Evolutionary conservation across 2,113 vertebrate genomes (phyloP).

Genomic region (Crotophaga sulcirostris): DNA sequence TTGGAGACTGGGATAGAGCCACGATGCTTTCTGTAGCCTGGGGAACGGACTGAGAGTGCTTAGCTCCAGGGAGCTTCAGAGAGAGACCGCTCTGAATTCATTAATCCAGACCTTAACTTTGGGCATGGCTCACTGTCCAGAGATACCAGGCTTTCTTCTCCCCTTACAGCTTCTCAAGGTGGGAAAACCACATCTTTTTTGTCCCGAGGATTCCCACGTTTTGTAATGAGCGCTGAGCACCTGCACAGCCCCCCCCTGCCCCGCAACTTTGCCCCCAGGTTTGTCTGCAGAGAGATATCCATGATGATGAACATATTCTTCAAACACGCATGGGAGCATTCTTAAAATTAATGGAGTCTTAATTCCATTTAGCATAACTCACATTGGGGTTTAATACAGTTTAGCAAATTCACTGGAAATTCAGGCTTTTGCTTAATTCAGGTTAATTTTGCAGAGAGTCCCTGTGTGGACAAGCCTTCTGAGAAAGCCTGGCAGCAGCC

Average conservation of each 20-base stretch:
- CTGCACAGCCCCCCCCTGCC: too few relatives aligned
- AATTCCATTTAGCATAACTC: neutral
- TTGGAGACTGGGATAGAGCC: neutral
- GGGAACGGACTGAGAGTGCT: neutral
- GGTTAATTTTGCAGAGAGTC: neutral
- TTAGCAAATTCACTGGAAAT: neutral
- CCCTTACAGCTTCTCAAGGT: neutral
- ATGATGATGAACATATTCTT: neutral
- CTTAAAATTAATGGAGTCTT: neutral
- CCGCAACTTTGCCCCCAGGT: neutral
- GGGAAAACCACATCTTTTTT: neutral
- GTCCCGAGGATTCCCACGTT: neutral
- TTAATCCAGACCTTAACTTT: neutral
- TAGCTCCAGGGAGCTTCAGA: neutral
- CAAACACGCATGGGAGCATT: neutral
- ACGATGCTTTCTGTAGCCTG: neutral
- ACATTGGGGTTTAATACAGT: neutral
- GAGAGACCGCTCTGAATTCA: neutral
- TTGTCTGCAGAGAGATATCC: neutral
- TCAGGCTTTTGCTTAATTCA: neutral
- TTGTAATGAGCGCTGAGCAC: rapidly evolving
- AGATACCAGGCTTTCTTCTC: neutral
- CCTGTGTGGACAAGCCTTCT: neutral
- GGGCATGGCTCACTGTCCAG: neutral
- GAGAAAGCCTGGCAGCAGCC: neutral